A percentile compares a stretch with the other conserved stretches of the same genome.
Conservation (phyloP, 2,888 invertebrate species). For the Trichogramma dendrolimi region DNA sequence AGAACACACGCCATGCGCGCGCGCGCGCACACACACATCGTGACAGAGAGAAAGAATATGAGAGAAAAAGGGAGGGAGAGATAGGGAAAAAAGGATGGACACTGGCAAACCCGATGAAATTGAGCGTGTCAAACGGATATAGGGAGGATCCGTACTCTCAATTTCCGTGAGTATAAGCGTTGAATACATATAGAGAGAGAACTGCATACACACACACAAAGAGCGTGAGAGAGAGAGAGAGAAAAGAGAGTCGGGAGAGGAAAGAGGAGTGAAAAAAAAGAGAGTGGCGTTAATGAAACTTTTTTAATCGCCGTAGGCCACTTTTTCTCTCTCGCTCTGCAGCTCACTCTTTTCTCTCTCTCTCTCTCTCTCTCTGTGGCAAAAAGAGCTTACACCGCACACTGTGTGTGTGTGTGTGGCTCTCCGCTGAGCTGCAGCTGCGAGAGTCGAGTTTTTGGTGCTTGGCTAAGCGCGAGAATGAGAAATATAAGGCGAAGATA, state of each 20-base stretch:
- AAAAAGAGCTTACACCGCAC: constrained; percentile 2
- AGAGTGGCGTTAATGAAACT: constrained; percentile 40
- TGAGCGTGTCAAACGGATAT: constrained; percentile 27
- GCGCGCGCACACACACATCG: constrained; percentile 4
- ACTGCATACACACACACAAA: not conserved
- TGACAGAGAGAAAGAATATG: constrained; percentile 4
- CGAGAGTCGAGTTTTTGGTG: too few relatives aligned
- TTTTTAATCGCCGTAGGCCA: constrained; percentile 39
- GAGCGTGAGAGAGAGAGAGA: constrained; percentile 22
- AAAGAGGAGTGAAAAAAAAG: constrained; percentile 13
- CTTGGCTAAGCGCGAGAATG: constrained; percentile 3
- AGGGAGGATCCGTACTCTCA: constrained; percentile 20
- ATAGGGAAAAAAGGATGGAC: not conserved
- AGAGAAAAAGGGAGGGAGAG: constrained; percentile 4
- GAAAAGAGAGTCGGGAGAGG: constrained; percentile 27
- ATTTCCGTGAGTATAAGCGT: constrained; percentile 18
- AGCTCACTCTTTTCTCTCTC: constrained; percentile 3
- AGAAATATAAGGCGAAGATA: constrained; percentile 23
- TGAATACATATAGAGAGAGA: not conserved
- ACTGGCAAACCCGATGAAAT: constrained; percentile 25
- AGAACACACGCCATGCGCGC: not conserved
- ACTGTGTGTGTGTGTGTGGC: too few relatives aligned
- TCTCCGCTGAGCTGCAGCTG: too few relatives aligned
- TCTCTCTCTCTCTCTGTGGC: constrained; percentile 12
- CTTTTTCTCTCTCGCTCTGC: constrained; percentile 25